phyloP scores from a whole-genome alignment of 2,888 invertebrate genomes.

The Esperia sulphurella region DNA sequence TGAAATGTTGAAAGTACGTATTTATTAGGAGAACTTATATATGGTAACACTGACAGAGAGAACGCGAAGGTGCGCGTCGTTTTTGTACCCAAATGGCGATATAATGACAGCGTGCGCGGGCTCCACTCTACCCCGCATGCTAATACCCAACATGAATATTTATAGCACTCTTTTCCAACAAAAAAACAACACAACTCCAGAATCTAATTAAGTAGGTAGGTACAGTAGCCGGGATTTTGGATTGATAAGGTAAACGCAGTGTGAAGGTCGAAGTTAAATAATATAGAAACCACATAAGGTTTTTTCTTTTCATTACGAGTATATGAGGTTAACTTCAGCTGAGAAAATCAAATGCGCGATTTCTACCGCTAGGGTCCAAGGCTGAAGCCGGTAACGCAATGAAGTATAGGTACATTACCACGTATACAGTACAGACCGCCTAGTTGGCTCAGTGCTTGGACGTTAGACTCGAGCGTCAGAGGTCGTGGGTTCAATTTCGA shows the following conservation, averaged over 20 bases:
- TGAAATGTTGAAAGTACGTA: no score
- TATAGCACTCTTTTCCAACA: conserved; percentile 62
- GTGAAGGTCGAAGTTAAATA: conserved; percentile 6
- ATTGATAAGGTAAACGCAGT: conserved; percentile 3
- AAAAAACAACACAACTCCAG: conserved; percentile 26
- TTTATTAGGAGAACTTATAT: no score
- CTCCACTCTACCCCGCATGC: conserved; percentile 46
- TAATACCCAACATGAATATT: conserved; percentile 73
- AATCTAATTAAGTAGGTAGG: conserved; percentile 2
- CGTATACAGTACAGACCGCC: no score
- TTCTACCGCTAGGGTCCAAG: no score
- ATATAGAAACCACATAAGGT: neutral
- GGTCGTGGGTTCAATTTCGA: no score
- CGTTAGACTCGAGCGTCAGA: no score
- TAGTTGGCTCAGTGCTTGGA: no score
- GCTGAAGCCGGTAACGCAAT: no score
- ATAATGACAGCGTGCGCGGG: conserved; percentile 62
- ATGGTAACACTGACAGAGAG: neutral
- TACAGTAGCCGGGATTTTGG: conserved; percentile 3
- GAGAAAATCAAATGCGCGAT: no score
- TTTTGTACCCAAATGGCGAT: conserved; percentile 71
- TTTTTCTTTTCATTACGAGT: neutral
- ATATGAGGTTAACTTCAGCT: neutral
- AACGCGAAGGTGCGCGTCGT: conserved; percentile 48
- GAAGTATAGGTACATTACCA: no score